Percentiles rank a stretch among this genome's conserved stretches.
These are phyloP conservation scores for Blastomussa wellsi DNA, from an alignment of 92 coral and sea anemone genomes.

Conservation along the genomic window DNA sequence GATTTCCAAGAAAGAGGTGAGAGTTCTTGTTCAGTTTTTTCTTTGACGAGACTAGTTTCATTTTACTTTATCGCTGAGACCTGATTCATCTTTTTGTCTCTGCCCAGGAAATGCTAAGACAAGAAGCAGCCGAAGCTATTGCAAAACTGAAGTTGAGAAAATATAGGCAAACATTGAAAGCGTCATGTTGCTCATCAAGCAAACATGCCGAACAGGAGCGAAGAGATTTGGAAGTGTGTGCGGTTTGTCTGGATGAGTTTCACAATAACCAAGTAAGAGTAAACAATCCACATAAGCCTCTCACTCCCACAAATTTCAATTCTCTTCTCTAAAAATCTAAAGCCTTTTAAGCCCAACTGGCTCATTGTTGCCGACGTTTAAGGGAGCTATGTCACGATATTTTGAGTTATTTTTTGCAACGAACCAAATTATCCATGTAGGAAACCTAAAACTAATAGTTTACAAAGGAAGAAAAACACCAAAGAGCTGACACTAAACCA, in stretches of 20 bases:
- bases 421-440: too few relatives aligned
- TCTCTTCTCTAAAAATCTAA: not conserved
- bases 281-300: not conserved
- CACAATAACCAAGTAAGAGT: conserved; percentile 55
- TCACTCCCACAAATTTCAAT: not conserved
- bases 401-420: too few relatives aligned
- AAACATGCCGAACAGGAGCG: conserved; percentile 7
- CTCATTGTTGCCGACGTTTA: not conserved
- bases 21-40: not conserved
- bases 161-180: conserved; percentile 14
- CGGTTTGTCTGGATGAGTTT: conserved; percentile 64
- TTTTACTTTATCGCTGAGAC: not conserved
- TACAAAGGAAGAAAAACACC: too few relatives aligned
- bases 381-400: too few relatives aligned
- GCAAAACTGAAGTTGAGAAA: conserved; percentile 53
- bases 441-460: too few relatives aligned
- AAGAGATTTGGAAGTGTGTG: conserved; percentile 55
- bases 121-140: conserved; percentile 50
- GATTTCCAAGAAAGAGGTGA: conserved; percentile 59
- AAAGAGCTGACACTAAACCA: too few relatives aligned
- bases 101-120: conserved; percentile 54
- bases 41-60: not conserved
- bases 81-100: not conserved
- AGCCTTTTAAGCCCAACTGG: not conserved
- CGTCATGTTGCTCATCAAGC: not conserved